A percentile compares a stretch with the other conserved stretches of the same genome.
Evolutionary conservation across 2,113 vertebrate species (phyloP).

Genomic region (Furnarius figulus): DNA sequence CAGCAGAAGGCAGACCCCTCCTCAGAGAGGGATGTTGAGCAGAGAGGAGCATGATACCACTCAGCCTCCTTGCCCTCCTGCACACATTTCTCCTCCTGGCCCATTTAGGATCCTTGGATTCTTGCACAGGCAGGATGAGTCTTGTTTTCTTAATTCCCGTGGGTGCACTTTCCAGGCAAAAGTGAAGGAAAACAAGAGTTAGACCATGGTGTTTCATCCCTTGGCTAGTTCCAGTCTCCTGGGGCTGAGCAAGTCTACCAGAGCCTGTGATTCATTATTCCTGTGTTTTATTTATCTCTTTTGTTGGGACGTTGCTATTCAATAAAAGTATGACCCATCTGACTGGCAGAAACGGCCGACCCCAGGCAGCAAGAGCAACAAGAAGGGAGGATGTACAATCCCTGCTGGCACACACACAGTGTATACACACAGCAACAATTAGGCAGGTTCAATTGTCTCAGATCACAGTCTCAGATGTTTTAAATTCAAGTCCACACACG

Average conservation of each 20-base stretch:
- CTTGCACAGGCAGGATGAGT: background rate
- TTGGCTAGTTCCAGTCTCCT: background rate
- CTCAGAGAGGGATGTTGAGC: fast-evolving
- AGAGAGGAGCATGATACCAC: fast-evolving
- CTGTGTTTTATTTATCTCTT: background rate
- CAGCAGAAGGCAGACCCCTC: background rate
- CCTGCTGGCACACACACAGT: background rate
- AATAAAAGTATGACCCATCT: background rate
- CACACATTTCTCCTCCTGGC: background rate
- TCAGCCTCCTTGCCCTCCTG: background rate
- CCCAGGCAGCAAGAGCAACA: background rate
- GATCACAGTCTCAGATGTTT: background rate
- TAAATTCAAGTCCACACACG: conserved; percentile 1
- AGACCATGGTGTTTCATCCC: background rate
- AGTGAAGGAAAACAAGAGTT: background rate
- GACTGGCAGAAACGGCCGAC: background rate
- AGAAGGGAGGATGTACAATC: background rate
- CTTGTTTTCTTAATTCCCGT: background rate
- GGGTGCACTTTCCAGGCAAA: background rate
- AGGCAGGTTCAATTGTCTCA: conserved; percentile 19
- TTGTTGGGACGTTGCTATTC: background rate
- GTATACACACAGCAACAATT: background rate
- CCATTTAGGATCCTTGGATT: background rate
- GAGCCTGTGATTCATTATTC: background rate
- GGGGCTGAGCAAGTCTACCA: background rate